Conservation (phyloP, 2,797 vertebrate genomes). For the Periophthalmus magnuspinnatus region DNA sequence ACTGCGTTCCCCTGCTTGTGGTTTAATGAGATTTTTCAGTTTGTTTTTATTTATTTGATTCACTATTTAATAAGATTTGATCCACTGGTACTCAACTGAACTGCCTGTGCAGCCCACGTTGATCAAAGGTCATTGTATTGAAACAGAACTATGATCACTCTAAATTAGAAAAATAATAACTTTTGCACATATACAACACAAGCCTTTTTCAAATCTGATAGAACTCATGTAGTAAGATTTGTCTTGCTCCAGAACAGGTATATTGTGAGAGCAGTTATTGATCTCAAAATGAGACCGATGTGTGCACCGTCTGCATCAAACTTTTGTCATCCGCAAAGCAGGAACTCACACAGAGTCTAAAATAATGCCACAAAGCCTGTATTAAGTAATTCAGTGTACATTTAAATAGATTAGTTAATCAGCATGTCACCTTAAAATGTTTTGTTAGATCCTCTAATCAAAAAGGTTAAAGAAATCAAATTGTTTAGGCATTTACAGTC, state of each 20-base stretch:
- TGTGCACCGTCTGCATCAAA: too few relatives aligned
- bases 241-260: too few relatives aligned
- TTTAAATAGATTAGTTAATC: too few relatives aligned
- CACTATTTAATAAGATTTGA: background rate
- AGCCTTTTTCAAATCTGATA: background rate
- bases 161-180: background rate
- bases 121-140: background rate
- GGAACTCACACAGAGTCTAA: too few relatives aligned
- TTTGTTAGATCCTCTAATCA: background rate
- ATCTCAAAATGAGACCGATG: too few relatives aligned
- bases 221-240: background rate
- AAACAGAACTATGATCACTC: background rate
- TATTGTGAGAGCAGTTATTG: too few relatives aligned
- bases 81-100: background rate
- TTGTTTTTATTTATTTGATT: slow-evolving; percentile 3
- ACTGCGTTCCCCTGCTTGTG: background rate
- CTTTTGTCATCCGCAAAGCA: too few relatives aligned
- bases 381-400: too few relatives aligned
- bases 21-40: slow-evolving; percentile 8
- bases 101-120: background rate
- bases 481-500: too few relatives aligned
- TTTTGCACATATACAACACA: background rate
- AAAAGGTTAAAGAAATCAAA: background rate
- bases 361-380: too few relatives aligned
- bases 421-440: background rate